phyloP scores from a whole-genome alignment of 2,113 vertebrate species.

The Paramormyrops kingsleyae region DNA sequence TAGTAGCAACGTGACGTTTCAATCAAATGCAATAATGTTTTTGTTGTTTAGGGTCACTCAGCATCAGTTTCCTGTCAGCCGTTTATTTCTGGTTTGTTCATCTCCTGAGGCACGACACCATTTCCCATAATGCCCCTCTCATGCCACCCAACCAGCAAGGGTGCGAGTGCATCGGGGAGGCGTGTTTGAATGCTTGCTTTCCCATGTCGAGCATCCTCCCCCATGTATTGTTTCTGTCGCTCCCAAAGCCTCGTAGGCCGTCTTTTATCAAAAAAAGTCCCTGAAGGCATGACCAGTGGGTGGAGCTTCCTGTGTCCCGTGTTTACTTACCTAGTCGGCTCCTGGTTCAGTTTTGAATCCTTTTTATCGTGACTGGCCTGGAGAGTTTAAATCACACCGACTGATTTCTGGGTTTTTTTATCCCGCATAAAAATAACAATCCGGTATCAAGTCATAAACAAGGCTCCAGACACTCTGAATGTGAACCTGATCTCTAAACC shows the following conservation, averaged over 20 bases:
- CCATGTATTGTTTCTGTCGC: neutral
- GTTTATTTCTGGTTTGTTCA: neutral
- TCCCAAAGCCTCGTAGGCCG: neutral
- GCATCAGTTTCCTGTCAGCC: slow-evolving; percentile 19
- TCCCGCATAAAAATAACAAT: neutral
- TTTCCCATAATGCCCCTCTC: neutral
- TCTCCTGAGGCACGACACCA: neutral
- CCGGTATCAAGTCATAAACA: neutral
- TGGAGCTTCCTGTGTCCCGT: neutral
- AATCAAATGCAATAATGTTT: slow-evolving; percentile 25
- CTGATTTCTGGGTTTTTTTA: neutral
- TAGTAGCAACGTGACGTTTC: slow-evolving; percentile 10
- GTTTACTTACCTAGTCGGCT: neutral
- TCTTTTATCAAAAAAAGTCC: neutral
- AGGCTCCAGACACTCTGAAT: neutral
- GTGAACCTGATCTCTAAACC: neutral
- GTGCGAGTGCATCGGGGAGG: neutral
- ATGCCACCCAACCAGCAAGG: neutral
- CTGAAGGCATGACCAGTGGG: neutral
- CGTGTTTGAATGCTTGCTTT: neutral
- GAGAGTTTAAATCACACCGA: neutral
- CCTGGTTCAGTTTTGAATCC: neutral
- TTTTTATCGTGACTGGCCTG: neutral
- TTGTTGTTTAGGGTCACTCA: slow-evolving; percentile 16
- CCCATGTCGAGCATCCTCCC: neutral